Evolutionary conservation across 2,888 invertebrate genomes (phyloP), one percentile per base, ranked within the genome.

Genomic region (Balanococcus diminutus): DNA sequence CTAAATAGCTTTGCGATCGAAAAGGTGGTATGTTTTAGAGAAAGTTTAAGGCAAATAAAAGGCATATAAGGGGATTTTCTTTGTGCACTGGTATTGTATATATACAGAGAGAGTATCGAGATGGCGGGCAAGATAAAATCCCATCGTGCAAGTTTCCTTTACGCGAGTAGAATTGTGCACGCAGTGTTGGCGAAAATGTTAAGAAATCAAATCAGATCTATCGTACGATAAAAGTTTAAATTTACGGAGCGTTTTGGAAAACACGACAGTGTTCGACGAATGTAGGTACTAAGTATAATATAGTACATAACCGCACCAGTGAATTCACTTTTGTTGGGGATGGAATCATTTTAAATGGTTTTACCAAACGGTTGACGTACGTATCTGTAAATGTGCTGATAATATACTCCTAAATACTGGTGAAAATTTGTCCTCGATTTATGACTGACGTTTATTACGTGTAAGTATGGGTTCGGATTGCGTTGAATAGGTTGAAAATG

Each of bases 21-120:
- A 67, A 51, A 67, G 11, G 61, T 28, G 61, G 61, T 28, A 28
- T 28, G 61, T 67, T 67, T 51, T 51, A 19, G 51, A 51, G 51
- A 67, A 67, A 67, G 61, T 67, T 67, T 25, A 67, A 67, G 25
- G 61, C 61, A 67, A 67, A 67, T 67, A 67, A 67, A 67, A 67
- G 61, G 61, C 61, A 67, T 46, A 46, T 67, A 67, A 67, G 61
- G 61, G 28, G 61, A 67, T 67, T 67, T 67, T 67, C 61, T 67
- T 67, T 67, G 61, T 67, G 25, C 3, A 3, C 11, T 25, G 2
- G 61, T 28, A 67, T 28, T 9, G 61, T 25, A 11, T 61, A 9
- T 19, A 19, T 51, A 19, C 19, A 8, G 19, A 11, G 14, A 11
- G 8, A 2, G 25, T 67, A 67, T 67, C 61, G 61, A 25, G 51